Conservation (phyloP, 2,888 invertebrate species). For the Metacarcinus magister region DNA sequence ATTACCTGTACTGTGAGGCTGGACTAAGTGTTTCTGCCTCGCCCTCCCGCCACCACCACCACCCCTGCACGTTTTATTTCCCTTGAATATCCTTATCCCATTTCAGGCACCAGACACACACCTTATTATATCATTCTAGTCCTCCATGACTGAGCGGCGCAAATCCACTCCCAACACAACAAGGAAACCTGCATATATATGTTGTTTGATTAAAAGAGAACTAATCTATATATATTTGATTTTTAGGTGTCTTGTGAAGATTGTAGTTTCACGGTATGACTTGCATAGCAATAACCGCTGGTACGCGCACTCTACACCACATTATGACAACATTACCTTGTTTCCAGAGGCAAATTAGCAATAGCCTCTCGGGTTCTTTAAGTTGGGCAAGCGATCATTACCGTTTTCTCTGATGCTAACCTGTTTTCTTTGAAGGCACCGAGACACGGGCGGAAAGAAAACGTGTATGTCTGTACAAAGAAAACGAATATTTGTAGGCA, state of each 20-base stretch:
- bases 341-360: not conserved
- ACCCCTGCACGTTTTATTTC: not conserved
- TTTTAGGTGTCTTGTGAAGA: too few species aligned
- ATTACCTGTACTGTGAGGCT: not conserved
- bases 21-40: not conserved
- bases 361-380: not conserved
- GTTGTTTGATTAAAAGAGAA: not conserved
- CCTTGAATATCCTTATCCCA: not conserved
- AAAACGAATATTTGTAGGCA: slow-evolving; percentile 2
- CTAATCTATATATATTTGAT: too few species aligned
- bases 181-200: not conserved
- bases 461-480: not conserved
- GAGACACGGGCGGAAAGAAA: not conserved
- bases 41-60: not conserved
- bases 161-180: not conserved
- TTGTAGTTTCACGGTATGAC: not conserved
- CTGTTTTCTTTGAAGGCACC: not conserved
- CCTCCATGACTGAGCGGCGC: not conserved
- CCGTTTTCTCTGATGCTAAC: not conserved
- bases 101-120: not conserved
- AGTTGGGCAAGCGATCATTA: not conserved
- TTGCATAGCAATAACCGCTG: not conserved
- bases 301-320: not conserved
- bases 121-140: not conserved
- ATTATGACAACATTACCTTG: not conserved